A percentile compares a stretch with the other conserved stretches of the same genome.
Conservation (phyloP, 2,113 vertebrate genomes). For the Callionymus lyra region DNA sequence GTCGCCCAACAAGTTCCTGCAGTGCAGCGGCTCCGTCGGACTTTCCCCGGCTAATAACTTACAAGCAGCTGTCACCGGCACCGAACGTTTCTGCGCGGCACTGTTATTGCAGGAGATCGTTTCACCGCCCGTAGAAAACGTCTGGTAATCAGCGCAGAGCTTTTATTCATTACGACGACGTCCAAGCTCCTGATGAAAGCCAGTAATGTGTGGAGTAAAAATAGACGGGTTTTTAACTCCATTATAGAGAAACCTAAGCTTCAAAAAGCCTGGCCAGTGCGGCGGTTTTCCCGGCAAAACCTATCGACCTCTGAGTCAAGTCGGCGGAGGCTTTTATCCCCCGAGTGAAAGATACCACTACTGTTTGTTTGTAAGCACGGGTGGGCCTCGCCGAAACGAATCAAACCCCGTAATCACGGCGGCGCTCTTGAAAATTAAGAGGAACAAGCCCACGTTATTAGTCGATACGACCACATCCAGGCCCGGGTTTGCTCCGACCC, state of each 20-base stretch:
- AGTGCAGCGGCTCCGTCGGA: no score
- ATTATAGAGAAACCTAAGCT: constrained; percentile 46
- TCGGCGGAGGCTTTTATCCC: constrained; percentile 45
- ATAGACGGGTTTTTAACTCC: constrained; percentile 45
- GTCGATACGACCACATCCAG: constrained; percentile 31
- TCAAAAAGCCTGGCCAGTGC: constrained; percentile 34
- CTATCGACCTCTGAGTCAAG: constrained; percentile 37
- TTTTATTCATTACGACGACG: no score
- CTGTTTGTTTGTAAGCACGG: constrained; percentile 52
- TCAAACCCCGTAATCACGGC: constrained; percentile 48
- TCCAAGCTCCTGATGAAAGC: no score
- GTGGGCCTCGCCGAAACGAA: constrained; percentile 46
- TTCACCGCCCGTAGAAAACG: no score
- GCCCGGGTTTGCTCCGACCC: no score
- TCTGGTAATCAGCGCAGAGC: no score
- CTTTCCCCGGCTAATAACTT: no score
- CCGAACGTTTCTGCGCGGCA: no score
- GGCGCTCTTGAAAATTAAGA: constrained; percentile 38
- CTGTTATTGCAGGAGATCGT: no score
- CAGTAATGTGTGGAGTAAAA: constrained; percentile 29
- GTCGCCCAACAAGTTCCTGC: no score
- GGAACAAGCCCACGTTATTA: constrained; percentile 42
- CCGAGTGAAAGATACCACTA: constrained; percentile 19
- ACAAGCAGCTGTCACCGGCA: no score
- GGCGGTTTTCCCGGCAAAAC: constrained; percentile 53